Percentiles rank a stretch among this genome's conserved stretches.
These are phyloP conservation scores for Poecile atricapillus DNA, from an alignment of 2,113 vertebrate species.

Conservation along the genomic window DNA sequence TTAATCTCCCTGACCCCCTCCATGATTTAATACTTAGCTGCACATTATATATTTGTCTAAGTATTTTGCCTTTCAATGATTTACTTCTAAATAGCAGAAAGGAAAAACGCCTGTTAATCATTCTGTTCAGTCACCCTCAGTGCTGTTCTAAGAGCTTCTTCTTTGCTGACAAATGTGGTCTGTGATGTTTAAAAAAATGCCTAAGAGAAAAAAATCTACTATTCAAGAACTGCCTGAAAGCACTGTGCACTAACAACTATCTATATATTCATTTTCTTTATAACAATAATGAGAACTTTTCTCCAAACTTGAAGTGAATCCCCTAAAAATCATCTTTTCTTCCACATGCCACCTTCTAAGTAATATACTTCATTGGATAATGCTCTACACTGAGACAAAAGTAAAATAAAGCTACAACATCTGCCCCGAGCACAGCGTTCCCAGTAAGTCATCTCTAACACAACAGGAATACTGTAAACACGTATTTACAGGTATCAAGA, in stretches of 20 bases:
- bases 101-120: neutral
- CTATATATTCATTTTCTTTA: neutral
- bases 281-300: neutral
- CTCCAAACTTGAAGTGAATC: neutral
- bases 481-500: neutral
- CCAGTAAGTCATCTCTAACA: neutral
- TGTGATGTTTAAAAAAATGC: neutral
- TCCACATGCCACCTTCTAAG: neutral
- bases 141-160: neutral
- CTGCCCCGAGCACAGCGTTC: neutral
- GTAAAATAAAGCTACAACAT: neutral
- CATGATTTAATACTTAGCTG: neutral
- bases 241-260: neutral
- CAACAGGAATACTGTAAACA: neutral
- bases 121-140: neutral
- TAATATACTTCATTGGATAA: neutral
- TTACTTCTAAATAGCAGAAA: neutral
- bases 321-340: neutral
- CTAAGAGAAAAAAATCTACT: neutral
- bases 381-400: neutral
- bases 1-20: neutral
- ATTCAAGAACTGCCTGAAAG: neutral
- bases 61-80: neutral
- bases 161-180: neutral
- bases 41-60: neutral